Conservation (phyloP, 2,888 invertebrate species). For the Ectemnius cavifrons region DNA sequence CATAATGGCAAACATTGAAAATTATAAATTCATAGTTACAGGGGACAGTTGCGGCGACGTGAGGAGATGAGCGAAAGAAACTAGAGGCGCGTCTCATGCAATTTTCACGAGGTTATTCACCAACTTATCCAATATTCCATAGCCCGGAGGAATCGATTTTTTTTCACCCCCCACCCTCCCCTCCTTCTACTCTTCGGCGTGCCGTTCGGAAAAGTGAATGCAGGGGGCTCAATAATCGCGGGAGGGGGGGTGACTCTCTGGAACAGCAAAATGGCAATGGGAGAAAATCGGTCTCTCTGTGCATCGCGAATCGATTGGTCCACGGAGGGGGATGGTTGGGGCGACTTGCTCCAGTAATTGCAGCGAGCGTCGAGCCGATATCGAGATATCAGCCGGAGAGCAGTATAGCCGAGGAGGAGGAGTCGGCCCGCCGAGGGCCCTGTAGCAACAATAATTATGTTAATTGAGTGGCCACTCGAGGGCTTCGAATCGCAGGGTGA, state of each 20-base stretch:
- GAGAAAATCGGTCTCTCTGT: constrained; percentile 25
- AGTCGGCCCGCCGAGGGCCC: constrained; percentile 35
- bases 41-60: too few relatives aligned
- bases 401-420: too few relatives aligned
- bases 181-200: too few relatives aligned
- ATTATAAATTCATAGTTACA: background rate
- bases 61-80: background rate
- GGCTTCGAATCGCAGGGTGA: constrained; percentile 7
- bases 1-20: background rate
- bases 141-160: background rate
- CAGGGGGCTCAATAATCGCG: background rate
- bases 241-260: background rate
- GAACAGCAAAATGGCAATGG: constrained; percentile 22
- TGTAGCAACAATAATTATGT: constrained; percentile 63
- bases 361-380: constrained; percentile 44
- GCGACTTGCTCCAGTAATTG: constrained; percentile 51
- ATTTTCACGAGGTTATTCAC: constrained; percentile 1
- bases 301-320: constrained; percentile 42
- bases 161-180: too few relatives aligned
- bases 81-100: background rate
- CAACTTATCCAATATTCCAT: background rate
- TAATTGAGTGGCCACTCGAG: constrained; percentile 50
- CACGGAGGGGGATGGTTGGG: constrained; percentile 35
- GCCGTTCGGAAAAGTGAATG: background rate
- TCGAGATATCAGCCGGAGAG: constrained; percentile 31